Conservation (phyloP, 1,140 invertebrate genomes). For the Apolygus lucorum region DNA sequence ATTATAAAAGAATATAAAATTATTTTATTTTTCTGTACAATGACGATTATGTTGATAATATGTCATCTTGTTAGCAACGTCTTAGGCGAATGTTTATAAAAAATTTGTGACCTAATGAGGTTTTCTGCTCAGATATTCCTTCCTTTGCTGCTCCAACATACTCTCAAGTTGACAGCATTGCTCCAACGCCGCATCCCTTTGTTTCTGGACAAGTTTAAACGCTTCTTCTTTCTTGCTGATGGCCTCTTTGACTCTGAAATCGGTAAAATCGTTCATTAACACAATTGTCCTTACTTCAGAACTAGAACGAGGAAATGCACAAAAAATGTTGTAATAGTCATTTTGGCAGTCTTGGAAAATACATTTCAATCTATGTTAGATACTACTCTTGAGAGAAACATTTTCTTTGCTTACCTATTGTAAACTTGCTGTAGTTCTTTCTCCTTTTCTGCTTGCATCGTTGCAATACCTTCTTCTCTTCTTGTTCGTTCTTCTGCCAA, state of each 20-base stretch:
- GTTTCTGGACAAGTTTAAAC: slow-evolving; percentile 56
- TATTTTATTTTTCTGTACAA: background rate
- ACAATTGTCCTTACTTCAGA: no score
- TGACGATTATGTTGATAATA: no score
- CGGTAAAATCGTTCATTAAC: background rate
- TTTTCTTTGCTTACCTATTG: slow-evolving; percentile 31
- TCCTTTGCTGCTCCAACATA: slow-evolving; percentile 62
- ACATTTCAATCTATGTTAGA: no score
- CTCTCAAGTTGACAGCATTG: slow-evolving; percentile 64
- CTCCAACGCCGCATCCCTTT: slow-evolving; percentile 54
- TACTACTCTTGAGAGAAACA: no score
- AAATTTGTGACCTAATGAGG: background rate
- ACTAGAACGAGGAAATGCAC: no score
- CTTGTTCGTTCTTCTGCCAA: slow-evolving; percentile 27
- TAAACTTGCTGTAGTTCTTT: slow-evolving; percentile 34
- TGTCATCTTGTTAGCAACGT: no score
- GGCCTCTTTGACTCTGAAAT: slow-evolving; percentile 61
- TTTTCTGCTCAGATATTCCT: slow-evolving; percentile 40
- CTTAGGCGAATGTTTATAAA: background rate
- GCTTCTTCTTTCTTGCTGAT: slow-evolving; percentile 66
- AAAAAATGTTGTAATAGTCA: no score
- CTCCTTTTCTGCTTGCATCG: slow-evolving; percentile 32
- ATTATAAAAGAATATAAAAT: background rate
- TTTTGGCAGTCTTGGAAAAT: no score
- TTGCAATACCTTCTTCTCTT: slow-evolving; percentile 29